These are phyloP conservation scores for Campoletis raptor DNA, from an alignment of 2,888 invertebrate genomes.

Conservation along the genomic window DNA sequence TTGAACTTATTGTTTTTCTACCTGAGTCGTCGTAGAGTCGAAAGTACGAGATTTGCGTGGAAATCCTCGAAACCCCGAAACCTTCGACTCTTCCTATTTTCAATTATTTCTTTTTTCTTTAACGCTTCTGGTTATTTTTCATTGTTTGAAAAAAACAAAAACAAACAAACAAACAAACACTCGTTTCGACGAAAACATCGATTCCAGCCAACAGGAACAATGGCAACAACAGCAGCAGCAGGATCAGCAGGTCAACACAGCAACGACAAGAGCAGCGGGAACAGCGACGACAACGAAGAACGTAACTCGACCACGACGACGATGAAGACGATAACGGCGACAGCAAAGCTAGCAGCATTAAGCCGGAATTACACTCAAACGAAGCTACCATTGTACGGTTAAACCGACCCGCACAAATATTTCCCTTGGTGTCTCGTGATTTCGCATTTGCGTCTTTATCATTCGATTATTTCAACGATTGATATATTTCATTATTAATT, in stretches of 20 bases:
- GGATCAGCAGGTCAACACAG: conserved; percentile 67
- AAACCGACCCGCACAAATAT: conserved; percentile 57
- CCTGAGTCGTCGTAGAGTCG: conserved; percentile 56
- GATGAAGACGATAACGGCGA: conserved; percentile 68
- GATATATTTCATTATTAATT: conserved; percentile 9
- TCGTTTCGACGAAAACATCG: conserved; percentile 64
- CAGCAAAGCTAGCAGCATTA: conserved; percentile 78
- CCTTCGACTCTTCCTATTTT: conserved; percentile 43
- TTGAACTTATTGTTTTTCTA: background rate
- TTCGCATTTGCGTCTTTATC: background rate
- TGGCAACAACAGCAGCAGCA: conserved; percentile 66
- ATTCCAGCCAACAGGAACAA: conserved; percentile 67
- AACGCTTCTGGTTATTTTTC: conserved; percentile 7
- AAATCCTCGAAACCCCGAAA: conserved; percentile 49
- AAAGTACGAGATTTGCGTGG: conserved; percentile 40
- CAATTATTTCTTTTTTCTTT: conserved; percentile 10
- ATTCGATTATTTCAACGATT: conserved; percentile 27
- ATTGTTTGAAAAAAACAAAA: conserved; percentile 33
- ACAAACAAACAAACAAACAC: conserved; percentile 60
- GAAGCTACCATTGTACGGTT: conserved; percentile 43
- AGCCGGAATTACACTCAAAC: conserved; percentile 73
- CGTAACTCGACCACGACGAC: conserved; percentile 68
- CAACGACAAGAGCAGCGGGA: conserved; percentile 69
- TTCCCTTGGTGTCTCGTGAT: conserved; percentile 21
- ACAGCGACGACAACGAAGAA: conserved; percentile 67